Conservation (phyloP, 2,797 vertebrate species). For the Steatocranus sp. region DNA sequence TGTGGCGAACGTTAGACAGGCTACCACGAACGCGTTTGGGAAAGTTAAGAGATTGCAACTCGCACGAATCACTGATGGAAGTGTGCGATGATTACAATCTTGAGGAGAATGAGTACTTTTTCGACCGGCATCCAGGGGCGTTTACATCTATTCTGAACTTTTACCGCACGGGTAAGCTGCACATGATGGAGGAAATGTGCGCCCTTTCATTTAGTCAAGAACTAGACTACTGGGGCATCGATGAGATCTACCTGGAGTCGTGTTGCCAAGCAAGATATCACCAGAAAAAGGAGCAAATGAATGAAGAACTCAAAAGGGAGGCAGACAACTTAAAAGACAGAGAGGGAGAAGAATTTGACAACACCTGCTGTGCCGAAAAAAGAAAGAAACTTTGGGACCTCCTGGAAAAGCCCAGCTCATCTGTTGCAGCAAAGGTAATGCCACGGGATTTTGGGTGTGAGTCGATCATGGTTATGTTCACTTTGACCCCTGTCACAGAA, state of each 20-base stretch:
- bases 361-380: conserved; percentile 96
- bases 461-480: background rate
- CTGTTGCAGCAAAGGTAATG: conserved; percentile 96
- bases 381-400: conserved; percentile 98
- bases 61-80: conserved; percentile 92
- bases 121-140: conserved; percentile 94
- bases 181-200: conserved; percentile 99
- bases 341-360: conserved; percentile 97
- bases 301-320: conserved; percentile 96
- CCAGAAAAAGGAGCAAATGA: conserved; percentile 99
- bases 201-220: conserved; percentile 98
- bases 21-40: conserved; percentile 93
- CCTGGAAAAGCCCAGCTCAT: conserved; percentile 96
- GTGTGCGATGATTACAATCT: conserved; percentile 97
- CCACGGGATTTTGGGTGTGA: background rate
- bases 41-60: conserved; percentile 92
- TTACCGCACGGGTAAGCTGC: conserved; percentile 96
- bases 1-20: conserved; percentile 97
- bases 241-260: conserved; percentile 98
- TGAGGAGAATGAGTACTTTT: conserved; percentile 98
- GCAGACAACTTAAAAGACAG: conserved; percentile 91
- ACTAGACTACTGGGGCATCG: conserved; percentile 98
- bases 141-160: conserved; percentile 99
- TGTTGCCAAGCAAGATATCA: conserved; percentile 99
- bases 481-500: background rate